Evolutionary conservation across 2,888 invertebrate species (phyloP).

Genomic region (Caenorhabditis afra): DNA sequence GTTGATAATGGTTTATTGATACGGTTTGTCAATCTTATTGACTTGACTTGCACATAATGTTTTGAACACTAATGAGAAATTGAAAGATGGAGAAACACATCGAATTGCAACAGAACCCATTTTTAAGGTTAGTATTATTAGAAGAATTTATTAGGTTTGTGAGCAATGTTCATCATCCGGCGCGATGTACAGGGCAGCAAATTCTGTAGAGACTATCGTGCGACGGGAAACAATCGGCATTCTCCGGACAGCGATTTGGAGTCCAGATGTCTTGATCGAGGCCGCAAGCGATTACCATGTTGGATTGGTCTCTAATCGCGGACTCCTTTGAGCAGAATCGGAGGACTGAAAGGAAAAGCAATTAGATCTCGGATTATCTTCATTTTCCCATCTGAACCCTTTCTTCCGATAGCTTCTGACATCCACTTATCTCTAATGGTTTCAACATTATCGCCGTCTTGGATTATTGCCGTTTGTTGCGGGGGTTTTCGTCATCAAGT

Average conservation of each 20-base stretch:
- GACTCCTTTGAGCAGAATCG: constrained; percentile 80
- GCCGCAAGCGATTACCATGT: constrained; percentile 80
- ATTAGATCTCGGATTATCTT: background rate
- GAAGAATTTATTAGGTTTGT: constrained; percentile 14
- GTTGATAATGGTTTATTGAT: constrained; percentile 32
- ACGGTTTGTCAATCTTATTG: constrained; percentile 48
- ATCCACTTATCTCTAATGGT: too few species aligned
- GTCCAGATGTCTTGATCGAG: constrained; percentile 67
- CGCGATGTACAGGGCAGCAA: constrained; percentile 78
- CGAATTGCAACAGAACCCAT: constrained; percentile 51
- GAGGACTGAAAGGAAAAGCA: constrained; percentile 71
- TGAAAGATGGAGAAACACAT: constrained; percentile 21
- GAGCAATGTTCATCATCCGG: constrained; percentile 46
- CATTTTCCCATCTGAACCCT: background rate
- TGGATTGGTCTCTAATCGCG: constrained; percentile 77
- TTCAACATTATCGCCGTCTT: too few species aligned
- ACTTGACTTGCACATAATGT: constrained; percentile 12
- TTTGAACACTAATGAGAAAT: constrained; percentile 29
- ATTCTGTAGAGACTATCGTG: constrained; percentile 78
- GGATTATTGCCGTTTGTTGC: too few species aligned
- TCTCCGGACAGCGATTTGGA: constrained; percentile 74
- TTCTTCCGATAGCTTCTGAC: background rate
- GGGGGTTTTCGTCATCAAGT: too few species aligned
- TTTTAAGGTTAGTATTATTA: constrained; percentile 55
- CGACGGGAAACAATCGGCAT: constrained; percentile 78